Base-by-base conservation (phyloP, 1,140 invertebrate genomes). In the Drosophila erecta region DNA sequence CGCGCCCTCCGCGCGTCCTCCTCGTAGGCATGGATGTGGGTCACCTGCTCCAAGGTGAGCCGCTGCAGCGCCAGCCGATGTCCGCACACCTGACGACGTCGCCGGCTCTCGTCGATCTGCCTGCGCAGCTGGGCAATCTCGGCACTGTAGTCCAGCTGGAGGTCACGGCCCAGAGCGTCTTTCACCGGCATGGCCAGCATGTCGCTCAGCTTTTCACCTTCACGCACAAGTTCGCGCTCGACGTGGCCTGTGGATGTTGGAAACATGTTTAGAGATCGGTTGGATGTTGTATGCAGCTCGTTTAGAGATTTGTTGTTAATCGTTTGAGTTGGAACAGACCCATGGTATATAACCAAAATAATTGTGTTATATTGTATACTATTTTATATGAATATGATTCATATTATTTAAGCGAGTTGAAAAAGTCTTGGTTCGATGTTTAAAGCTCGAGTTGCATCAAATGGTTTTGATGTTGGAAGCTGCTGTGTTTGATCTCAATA, bases 181-280 rank as follows among this genome's bases (percentile, higher is more conserved):
- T 97, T 96, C 43, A 96, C 94, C 10, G 96, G 96, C 93, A 96
- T 95, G 7, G 96, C 95, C 53, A 97, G 93, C 91, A 97, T 94
- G 91, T 97, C 96, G 22, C 96, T 95, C 30, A 97, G 92, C 80
- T 95, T 96, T 91, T 97, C 96, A 14, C 96, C 96, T 92, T 96
- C 96, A 76, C 95, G 94, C n/a, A 95, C 93, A 59, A 96, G 93
- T 86, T 96, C 95, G 50, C 93, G 93, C 90, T 95, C 95, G 49
- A 96, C 93, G 33, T 92, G 92, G 81, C 95, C 96, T 95, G 85
- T 62, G 22, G 14, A 55, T 17, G 38, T 51, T 41, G 11, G 22
- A 7, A 14, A 11, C 10, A 27, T 41, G 20, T 53, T 70, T 70
- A 40, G 41, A 33, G 40, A 24, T 43, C 8, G 12, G 43, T 69